These are phyloP conservation scores for Agrilus biguttatus DNA, from an alignment of 2,888 invertebrate species.

Conservation along the genomic window DNA sequence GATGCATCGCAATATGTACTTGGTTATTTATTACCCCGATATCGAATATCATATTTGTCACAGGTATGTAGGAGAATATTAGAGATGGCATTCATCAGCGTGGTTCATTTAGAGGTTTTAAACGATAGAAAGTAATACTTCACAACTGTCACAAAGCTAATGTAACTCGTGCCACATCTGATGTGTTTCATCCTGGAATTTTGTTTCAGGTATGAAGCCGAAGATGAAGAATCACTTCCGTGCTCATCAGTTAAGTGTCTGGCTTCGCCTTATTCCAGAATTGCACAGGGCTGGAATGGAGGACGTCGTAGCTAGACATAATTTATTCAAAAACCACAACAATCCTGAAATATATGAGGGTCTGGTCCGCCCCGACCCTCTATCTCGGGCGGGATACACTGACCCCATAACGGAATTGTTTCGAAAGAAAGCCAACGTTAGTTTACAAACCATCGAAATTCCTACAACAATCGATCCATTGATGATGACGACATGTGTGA, in stretches of 20 bases:
- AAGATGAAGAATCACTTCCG: constrained; percentile 86
- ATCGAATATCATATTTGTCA: too few relatives aligned
- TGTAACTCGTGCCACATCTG: too few relatives aligned
- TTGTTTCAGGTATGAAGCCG: constrained; percentile 70
- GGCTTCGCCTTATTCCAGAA: constrained; percentile 88
- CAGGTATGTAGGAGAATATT: too few relatives aligned
- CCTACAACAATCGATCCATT: constrained; percentile 56
- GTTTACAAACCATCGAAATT: constrained; percentile 45
- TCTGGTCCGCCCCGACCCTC: constrained; percentile 71
- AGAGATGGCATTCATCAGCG: too few relatives aligned
- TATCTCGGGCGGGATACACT: constrained; percentile 48
- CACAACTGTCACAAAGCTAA: too few relatives aligned
- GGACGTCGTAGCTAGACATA: constrained; percentile 74
- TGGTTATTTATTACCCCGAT: too few relatives aligned
- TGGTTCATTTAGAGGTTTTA: too few relatives aligned
- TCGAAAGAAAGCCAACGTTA: constrained; percentile 40
- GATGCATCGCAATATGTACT: too few relatives aligned
- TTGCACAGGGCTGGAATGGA: constrained; percentile 79
- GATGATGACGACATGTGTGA: constrained; percentile 56
- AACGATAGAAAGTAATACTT: too few relatives aligned
- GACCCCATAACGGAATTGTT: constrained; percentile 48
- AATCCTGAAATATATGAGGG: constrained; percentile 84
- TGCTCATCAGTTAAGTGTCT: constrained; percentile 88
- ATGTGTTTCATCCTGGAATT: constrained; percentile 5
- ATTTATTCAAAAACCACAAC: constrained; percentile 78